phyloP scores from a whole-genome alignment of 1,140 invertebrate species.

The Drosophila sp. region DNA sequence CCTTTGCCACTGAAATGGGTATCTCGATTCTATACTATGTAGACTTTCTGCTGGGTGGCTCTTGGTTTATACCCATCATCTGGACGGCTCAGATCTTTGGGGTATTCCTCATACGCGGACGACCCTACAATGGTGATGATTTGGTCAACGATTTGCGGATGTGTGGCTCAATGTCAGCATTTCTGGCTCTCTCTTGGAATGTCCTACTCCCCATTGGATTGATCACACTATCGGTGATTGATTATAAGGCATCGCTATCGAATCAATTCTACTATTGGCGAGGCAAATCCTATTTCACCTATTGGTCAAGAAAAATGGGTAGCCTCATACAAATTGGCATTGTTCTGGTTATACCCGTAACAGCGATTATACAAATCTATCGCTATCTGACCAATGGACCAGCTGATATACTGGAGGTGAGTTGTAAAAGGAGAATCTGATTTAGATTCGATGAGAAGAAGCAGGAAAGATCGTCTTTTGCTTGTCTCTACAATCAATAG shows the following conservation, averaged over 20 bases:
- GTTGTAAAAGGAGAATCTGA: constrained; percentile 49
- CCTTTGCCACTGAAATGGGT: constrained; percentile 94
- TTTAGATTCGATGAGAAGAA: no score
- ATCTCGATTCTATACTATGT: constrained; percentile 93
- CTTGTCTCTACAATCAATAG: no score
- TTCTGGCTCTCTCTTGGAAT: constrained; percentile 95
- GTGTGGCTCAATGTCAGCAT: constrained; percentile 86
- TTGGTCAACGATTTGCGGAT: constrained; percentile 88
- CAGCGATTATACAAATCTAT: constrained; percentile 92
- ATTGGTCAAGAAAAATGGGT: constrained; percentile 90
- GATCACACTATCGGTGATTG: constrained; percentile 85
- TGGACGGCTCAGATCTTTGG: constrained; percentile 90
- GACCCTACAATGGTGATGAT: constrained; percentile 92
- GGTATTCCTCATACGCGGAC: constrained; percentile 91
- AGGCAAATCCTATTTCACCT: constrained; percentile 87
- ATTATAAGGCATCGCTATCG: constrained; percentile 77
- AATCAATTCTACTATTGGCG: constrained; percentile 82
- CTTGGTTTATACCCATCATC: constrained; percentile 93
- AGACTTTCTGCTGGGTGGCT: constrained; percentile 91
- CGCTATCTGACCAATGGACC: constrained; percentile 91
- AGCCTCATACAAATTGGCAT: constrained; percentile 90
- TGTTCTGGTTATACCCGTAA: constrained; percentile 89
- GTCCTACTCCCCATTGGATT: constrained; percentile 90
- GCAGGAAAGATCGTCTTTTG: no score
- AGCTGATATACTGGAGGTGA: constrained; percentile 93